Conservation (phyloP, 2,113 vertebrate genomes). For the Tauraco erythrolophus region DNA sequence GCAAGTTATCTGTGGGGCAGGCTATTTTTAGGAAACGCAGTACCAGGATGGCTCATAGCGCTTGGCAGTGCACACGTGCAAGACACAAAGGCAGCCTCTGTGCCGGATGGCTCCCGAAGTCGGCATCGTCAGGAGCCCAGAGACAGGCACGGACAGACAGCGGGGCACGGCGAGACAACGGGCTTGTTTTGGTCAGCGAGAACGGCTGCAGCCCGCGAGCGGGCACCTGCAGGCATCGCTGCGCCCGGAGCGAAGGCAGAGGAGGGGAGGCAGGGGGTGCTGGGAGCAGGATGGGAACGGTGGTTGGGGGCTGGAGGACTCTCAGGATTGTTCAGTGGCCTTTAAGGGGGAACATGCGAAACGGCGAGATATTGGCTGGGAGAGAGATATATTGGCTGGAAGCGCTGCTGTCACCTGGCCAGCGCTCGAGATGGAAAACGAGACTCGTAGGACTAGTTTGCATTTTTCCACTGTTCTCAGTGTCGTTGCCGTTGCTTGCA, state of each 20-base stretch:
- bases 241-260: fast-evolving
- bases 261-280: background rate
- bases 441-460: background rate
- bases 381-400: background rate
- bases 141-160: conserved; percentile 14
- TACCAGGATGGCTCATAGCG: background rate
- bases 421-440: background rate
- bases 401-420: background rate
- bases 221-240: fast-evolving
- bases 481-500: background rate
- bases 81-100: conserved; percentile 52
- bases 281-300: fast-evolving
- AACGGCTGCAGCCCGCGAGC: background rate
- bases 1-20: background rate
- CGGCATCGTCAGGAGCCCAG: background rate
- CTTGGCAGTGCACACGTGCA: background rate
- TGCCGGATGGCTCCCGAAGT: background rate
- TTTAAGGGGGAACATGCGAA: background rate
- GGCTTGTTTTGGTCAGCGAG: background rate
- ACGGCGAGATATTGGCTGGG: background rate
- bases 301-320: background rate
- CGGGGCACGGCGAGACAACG: background rate
- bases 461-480: background rate
- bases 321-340: background rate
- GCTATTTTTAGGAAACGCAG: conserved; percentile 32